Conservation (phyloP, 2,113 vertebrate species). For the Mesoclemmys tuberculata region DNA sequence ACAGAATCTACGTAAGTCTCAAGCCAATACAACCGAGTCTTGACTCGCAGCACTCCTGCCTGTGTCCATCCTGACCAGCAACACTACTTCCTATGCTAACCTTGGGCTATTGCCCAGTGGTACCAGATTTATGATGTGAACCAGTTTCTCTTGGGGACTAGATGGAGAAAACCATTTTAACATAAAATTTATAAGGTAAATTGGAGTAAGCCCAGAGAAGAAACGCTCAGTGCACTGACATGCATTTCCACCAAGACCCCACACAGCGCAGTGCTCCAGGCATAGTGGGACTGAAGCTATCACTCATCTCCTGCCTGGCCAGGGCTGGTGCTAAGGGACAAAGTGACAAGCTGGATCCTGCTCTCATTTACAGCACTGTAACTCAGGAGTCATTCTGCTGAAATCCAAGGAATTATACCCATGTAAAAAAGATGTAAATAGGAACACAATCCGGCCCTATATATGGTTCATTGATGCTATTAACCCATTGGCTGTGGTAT, state of each 20-base stretch:
- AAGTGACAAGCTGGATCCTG: not conserved
- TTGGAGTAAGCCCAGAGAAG: not conserved
- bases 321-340: not conserved
- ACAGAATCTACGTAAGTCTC: not conserved
- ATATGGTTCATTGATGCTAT: not conserved
- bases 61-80: not conserved
- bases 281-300: not conserved
- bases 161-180: not conserved
- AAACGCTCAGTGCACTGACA: not conserved
- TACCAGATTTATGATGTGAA: not conserved
- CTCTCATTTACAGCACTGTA: not conserved
- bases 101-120: not conserved
- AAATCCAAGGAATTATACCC: not conserved
- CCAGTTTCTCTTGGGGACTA: not conserved
- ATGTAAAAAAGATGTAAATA: not conserved
- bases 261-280: not conserved
- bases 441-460: not conserved
- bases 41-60: not conserved
- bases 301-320: not conserved
- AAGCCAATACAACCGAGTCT: not conserved
- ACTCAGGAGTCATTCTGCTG: not conserved
- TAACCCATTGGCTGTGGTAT: not conserved
- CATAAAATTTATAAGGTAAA: not conserved
- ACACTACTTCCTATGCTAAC: not conserved
- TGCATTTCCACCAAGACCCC: not conserved